Conservation (phyloP, 2,113 vertebrate genomes). For the Austrofundulus limnaeus region DNA sequence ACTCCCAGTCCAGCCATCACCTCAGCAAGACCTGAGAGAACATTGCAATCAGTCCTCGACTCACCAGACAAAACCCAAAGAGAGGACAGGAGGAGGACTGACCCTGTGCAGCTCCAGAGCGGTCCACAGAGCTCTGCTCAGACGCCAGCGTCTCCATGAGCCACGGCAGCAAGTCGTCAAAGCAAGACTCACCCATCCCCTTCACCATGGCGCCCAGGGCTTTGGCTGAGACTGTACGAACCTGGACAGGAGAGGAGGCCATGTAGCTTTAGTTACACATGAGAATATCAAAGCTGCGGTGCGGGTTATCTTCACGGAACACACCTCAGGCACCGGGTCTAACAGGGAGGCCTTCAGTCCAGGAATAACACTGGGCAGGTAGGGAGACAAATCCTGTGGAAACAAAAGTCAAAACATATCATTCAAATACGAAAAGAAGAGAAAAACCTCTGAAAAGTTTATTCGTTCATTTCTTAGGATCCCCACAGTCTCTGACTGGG, state of each 20-base stretch:
- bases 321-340: slow-evolving; percentile 96
- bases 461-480: too few species aligned
- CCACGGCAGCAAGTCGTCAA: slow-evolving; percentile 96
- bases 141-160: slow-evolving; percentile 97
- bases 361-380: slow-evolving; percentile 95
- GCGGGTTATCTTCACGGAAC: slow-evolving; percentile 27
- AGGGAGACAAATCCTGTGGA: slow-evolving; percentile 92
- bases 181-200: slow-evolving; percentile 96
- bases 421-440: too few species aligned
- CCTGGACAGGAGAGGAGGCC: slow-evolving; percentile 71
- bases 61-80: not conserved
- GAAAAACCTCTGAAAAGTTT: too few species aligned
- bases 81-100: slow-evolving; percentile 5
- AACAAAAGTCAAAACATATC: not conserved
- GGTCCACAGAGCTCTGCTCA: slow-evolving; percentile 98
- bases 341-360: slow-evolving; percentile 93
- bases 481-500: too few species aligned
- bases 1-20: slow-evolving; percentile 97
- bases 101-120: slow-evolving; percentile 97
- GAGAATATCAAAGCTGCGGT: not conserved
- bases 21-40: slow-evolving; percentile 88
- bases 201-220: slow-evolving; percentile 99
- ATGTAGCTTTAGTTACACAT: not conserved
- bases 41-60: not conserved
- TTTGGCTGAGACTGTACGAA: slow-evolving; percentile 96